Evolutionary conservation across 1,140 invertebrate species (phyloP).

Genomic region (Phenacoccus solenopsis): DNA sequence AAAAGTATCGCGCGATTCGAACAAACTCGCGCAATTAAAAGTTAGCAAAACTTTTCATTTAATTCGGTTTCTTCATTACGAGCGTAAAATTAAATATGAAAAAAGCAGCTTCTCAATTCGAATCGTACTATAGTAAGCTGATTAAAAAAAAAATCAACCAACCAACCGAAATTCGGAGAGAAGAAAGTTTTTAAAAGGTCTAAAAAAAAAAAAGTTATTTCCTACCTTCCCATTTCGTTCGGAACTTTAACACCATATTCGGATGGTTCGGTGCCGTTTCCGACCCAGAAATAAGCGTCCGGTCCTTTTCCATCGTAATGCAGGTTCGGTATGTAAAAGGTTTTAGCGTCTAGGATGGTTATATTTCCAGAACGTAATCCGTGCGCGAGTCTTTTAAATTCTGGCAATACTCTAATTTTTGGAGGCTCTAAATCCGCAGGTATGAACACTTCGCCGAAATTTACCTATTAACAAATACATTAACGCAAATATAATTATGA

Average conservation of each 20-base stretch:
- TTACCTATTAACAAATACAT: constrained; percentile 46
- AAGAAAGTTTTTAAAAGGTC: no score
- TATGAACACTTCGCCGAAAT: constrained; percentile 73
- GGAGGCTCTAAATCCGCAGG: constrained; percentile 59
- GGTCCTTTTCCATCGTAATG: constrained; percentile 82
- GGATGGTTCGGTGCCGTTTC: constrained; percentile 66
- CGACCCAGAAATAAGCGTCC: constrained; percentile 88
- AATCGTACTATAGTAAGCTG: no score
- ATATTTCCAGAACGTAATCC: constrained; percentile 80
- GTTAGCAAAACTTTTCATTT: no score
- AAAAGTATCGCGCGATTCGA: no score
- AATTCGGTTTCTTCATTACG: no score
- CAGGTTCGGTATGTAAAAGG: constrained; percentile 82
- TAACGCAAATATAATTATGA: no score
- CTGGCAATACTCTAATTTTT: constrained; percentile 57
- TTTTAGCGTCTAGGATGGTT: constrained; percentile 78
- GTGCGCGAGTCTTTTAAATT: constrained; percentile 73
- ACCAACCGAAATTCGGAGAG: no score
- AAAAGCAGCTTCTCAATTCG: no score
- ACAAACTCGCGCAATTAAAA: no score
- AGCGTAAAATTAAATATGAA: no score
- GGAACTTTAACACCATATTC: constrained; percentile 75
- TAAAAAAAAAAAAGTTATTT: no score
- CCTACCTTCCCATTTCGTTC: constrained; percentile 64
- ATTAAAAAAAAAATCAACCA: no score